Percentiles rank a stretch among this genome's conserved stretches.
These are phyloP conservation scores for Ypsolopha sequella DNA, from an alignment of 2,888 invertebrate species.

Conservation along the genomic window DNA sequence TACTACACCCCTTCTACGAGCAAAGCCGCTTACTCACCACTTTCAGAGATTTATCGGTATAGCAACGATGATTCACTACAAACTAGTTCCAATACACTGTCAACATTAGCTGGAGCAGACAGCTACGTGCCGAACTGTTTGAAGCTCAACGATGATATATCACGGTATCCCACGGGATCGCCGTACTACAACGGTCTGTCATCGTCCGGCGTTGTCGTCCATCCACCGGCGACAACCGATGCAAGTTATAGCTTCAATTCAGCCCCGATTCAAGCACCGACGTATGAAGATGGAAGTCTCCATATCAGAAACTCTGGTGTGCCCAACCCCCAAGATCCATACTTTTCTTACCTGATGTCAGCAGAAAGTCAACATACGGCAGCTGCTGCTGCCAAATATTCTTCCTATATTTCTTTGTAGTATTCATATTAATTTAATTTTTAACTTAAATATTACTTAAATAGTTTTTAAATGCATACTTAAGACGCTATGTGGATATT, in stretches of 20 bases:
- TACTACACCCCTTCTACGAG: constrained; percentile 43
- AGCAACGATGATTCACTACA: constrained; percentile 56
- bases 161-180: constrained; percentile 34
- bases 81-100: constrained; percentile 39
- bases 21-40: constrained; percentile 54
- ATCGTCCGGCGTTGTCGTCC: constrained; percentile 33
- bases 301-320: constrained; percentile 31
- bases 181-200: constrained; percentile 44
- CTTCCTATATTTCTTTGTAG: constrained; percentile 53
- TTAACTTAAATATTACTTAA: no score
- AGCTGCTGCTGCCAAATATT: constrained; percentile 34
- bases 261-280: constrained; percentile 28
- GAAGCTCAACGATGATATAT: constrained; percentile 48
- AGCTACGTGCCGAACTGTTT: constrained; percentile 58
- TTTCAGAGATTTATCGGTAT: constrained; percentile 58
- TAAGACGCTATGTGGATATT: no score
- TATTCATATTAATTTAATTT: not conserved
- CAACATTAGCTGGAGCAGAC: constrained; percentile 37
- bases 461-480: no score
- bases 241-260: constrained; percentile 30
- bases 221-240: constrained; percentile 30
- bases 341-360: constrained; percentile 41
- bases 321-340: constrained; percentile 42
- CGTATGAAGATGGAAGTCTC: constrained; percentile 43
- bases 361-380: constrained; percentile 32